Conservation (phyloP, 2,888 invertebrate genomes). For the Phymatocera aterrima region DNA sequence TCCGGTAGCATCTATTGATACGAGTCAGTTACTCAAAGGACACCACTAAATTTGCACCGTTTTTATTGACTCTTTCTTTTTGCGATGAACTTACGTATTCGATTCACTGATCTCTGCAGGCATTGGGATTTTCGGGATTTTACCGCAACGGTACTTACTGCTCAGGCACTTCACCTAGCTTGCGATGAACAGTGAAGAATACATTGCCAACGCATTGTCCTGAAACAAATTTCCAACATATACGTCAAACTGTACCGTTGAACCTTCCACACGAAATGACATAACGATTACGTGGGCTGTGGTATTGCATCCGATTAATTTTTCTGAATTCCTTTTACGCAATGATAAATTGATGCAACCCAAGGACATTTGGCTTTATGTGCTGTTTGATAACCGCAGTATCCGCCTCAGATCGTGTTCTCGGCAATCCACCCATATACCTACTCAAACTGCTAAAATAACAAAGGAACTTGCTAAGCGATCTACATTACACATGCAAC, state of each 20-base stretch:
- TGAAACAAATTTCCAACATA: background rate
- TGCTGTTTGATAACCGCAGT: conserved; percentile 34
- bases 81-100: background rate
- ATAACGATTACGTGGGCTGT: conserved; percentile 25
- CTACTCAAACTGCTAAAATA: background rate
- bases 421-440: conserved; percentile 15
- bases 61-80: conserved; percentile 1
- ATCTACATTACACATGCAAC: background rate
- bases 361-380: conserved; percentile 33
- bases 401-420: conserved; percentile 16
- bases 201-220: background rate
- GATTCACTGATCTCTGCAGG: background rate
- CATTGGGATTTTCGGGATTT: conserved; percentile 28
- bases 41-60: conserved; percentile 32
- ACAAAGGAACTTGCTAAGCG: conserved; percentile 4
- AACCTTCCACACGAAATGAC: conserved; percentile 7
- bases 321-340: conserved; percentile 37
- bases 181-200: background rate
- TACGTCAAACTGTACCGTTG: background rate
- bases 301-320: conserved; percentile 37
- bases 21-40: background rate
- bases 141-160: conserved; percentile 6
- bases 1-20: conserved; percentile 12
- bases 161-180: background rate
- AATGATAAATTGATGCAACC: conserved; percentile 41